phyloP scores from a whole-genome alignment of 2,113 vertebrate genomes.

The Natator depressus region DNA sequence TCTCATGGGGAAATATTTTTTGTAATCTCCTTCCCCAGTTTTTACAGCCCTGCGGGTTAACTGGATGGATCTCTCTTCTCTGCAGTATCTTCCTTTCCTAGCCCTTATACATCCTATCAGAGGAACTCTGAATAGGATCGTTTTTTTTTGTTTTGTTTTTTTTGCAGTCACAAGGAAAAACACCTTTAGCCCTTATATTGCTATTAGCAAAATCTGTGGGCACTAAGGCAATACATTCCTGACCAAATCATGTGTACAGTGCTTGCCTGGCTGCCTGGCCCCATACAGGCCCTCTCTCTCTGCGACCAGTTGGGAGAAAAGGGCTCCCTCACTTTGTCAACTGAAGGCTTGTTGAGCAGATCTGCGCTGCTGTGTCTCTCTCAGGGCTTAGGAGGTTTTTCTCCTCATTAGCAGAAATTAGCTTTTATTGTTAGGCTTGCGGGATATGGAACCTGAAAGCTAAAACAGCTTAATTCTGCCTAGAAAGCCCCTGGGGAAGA shows the following conservation, averaged over 20 bases:
- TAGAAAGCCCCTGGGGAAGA: rapidly evolving
- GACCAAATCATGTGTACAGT: background rate
- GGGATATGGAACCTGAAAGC: background rate
- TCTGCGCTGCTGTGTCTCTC: background rate
- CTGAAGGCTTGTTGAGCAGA: background rate
- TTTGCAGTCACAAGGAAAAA: background rate
- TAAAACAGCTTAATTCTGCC: rapidly evolving
- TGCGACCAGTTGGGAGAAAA: background rate
- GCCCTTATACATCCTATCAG: background rate
- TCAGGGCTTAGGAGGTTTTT: background rate
- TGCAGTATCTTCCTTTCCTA: background rate
- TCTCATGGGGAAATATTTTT: background rate
- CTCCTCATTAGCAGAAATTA: rapidly evolving
- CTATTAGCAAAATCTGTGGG: background rate
- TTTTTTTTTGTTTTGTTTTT: background rate
- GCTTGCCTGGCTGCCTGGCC: background rate
- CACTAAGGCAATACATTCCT: background rate
- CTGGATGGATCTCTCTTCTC: background rate
- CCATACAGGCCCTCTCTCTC: background rate
- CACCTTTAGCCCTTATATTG: background rate
- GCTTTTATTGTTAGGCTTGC: rapidly evolving
- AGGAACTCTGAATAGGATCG: background rate
- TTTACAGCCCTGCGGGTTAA: background rate
- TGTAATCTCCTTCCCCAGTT: background rate
- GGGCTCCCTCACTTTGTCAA: background rate